A percentile compares a stretch with the other conserved stretches of the same genome.
Evolutionary conservation across 2,113 vertebrate genomes (phyloP).

Genomic region (Bubo blakistoni): DNA sequence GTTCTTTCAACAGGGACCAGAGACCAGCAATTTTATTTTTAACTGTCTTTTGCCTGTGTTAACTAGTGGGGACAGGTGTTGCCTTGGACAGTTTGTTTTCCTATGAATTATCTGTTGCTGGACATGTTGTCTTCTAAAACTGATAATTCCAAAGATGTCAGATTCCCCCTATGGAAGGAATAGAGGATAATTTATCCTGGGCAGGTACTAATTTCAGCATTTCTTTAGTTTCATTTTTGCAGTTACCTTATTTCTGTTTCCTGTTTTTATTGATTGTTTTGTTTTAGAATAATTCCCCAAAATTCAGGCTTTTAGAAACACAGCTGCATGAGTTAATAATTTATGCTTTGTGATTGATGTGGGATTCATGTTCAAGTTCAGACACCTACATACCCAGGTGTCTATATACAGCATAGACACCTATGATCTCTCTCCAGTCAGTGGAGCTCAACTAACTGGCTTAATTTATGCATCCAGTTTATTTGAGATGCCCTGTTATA

Average conservation of each 20-base stretch:
- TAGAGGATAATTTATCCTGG: not conserved
- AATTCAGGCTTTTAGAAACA: not conserved
- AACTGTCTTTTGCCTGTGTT: not conserved
- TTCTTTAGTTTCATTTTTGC: not conserved
- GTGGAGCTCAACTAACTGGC: not conserved
- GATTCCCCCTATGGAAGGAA: not conserved
- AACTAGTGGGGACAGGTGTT: not conserved
- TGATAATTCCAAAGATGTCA: not conserved
- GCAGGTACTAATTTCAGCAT: not conserved
- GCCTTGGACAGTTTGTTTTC: not conserved
- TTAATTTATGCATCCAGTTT: not conserved
- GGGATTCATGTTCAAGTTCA: not conserved
- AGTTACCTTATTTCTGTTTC: not conserved
- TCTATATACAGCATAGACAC: not conserved
- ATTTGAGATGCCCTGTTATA: not conserved
- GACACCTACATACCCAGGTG: not conserved
- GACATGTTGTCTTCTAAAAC: not conserved
- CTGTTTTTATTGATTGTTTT: not conserved
- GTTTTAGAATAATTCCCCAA: not conserved
- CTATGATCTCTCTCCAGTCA: not conserved
- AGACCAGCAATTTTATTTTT: not conserved
- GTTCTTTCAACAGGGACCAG: not conserved
- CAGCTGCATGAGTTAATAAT: not conserved
- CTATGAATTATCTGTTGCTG: not conserved
- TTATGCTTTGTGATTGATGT: not conserved